A percentile compares a stretch with the other conserved stretches of the same genome.
phyloP scores from a whole-genome alignment of 2,797 vertebrate species.

The Morelia viridis region DNA sequence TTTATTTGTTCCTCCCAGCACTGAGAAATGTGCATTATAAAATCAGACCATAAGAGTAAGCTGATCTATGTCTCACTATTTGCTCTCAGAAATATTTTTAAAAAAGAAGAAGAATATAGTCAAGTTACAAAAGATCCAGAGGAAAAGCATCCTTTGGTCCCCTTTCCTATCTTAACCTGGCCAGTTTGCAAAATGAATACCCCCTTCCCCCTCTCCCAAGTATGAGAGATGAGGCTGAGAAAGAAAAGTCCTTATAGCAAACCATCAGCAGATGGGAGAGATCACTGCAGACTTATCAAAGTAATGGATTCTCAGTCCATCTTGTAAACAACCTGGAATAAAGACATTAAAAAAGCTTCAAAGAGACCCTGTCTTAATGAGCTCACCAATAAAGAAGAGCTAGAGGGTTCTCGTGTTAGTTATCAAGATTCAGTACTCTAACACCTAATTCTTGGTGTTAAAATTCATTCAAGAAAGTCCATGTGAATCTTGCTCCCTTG shows the following conservation, averaged over 20 bases:
- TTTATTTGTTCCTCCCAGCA: neutral
- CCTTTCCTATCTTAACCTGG: neutral
- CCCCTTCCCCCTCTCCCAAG: neutral
- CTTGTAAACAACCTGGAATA: neutral
- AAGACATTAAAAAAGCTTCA: neutral
- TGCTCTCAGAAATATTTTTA: neutral
- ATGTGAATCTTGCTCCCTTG: neutral
- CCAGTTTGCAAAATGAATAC: neutral
- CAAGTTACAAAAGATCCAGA: neutral
- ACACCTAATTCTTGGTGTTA: neutral
- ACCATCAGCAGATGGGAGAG: neutral
- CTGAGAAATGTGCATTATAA: neutral
- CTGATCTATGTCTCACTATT: neutral
- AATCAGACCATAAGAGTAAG: conserved; percentile 5
- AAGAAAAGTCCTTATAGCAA: neutral
- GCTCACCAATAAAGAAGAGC: neutral
- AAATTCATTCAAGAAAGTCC: neutral
- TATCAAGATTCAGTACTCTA: neutral
- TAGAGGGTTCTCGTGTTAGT: neutral
- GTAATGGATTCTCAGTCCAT: neutral
- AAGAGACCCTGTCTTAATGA: neutral
- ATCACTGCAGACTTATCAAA: neutral
- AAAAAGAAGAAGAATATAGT: neutral
- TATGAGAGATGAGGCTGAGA: neutral
- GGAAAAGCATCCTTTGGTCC: no score